Conservation (phyloP, 2,888 invertebrate genomes). For the Megamerina dolium region DNA sequence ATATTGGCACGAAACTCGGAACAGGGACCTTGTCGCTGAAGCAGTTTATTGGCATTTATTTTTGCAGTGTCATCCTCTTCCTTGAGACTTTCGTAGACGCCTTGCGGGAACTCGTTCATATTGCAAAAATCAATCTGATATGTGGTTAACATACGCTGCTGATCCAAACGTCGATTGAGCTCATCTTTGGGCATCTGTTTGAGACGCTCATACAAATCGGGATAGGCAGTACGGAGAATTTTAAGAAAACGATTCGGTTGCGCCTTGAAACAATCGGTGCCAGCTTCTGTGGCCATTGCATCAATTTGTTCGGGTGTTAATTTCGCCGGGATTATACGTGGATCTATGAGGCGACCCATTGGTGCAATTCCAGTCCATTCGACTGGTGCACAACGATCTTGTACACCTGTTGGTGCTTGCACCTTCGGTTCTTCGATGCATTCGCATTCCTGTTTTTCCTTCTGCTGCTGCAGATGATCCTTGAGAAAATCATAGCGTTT, state of each 20-base stretch:
- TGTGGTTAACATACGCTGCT: slow-evolving; percentile 54
- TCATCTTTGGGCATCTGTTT: slow-evolving; percentile 52
- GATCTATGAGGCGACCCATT: slow-evolving; percentile 39
- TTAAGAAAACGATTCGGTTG: slow-evolving; percentile 46
- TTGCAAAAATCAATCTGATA: slow-evolving; percentile 56
- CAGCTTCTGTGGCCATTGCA: slow-evolving; percentile 22
- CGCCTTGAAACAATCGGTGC: slow-evolving; percentile 32
- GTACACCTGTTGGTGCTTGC: slow-evolving; percentile 25
- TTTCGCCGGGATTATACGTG: slow-evolving; percentile 38
- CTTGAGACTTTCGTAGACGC: slow-evolving; percentile 37
- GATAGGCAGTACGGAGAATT: slow-evolving; percentile 50
- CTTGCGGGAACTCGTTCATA: slow-evolving; percentile 41
- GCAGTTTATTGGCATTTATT: slow-evolving; percentile 24
- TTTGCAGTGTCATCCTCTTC: slow-evolving; percentile 29
- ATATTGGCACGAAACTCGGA: slow-evolving; percentile 36
- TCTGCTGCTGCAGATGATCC: slow-evolving; percentile 4
- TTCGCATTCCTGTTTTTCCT: slow-evolving; percentile 28
- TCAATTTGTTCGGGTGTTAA: slow-evolving; percentile 30
- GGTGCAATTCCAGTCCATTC: slow-evolving; percentile 47
- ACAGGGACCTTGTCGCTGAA: slow-evolving; percentile 31
- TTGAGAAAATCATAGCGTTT: slow-evolving; percentile 38
- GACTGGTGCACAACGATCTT: slow-evolving; percentile 26
- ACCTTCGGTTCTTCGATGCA: slow-evolving; percentile 30
- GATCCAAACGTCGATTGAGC: slow-evolving; percentile 51
- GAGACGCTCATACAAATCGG: slow-evolving; percentile 54